These are phyloP conservation scores for Pseudorhombus dupliciocellatus DNA, from an alignment of 2,113 vertebrate genomes.

Conservation along the genomic window DNA sequence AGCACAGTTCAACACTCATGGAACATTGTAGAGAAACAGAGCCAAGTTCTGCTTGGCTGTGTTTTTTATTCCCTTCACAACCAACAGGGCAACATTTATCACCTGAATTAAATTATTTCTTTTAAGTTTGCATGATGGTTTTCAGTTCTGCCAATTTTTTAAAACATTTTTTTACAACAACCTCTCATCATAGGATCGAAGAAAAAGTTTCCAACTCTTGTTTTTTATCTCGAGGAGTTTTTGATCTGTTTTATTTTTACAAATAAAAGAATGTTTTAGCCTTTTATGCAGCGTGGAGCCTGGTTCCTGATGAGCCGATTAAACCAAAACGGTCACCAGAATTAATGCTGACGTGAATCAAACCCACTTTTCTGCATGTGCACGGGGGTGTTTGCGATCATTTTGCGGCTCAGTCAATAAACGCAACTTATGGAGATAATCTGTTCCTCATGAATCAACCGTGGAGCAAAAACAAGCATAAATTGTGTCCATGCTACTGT, in stretches of 20 bases:
- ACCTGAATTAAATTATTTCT: slow-evolving; percentile 41
- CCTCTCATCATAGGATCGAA: not conserved
- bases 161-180: not conserved
- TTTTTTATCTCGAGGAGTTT: slow-evolving; percentile 8
- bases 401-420: not conserved
- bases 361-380: slow-evolving; percentile 8
- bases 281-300: not conserved
- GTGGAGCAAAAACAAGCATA: slow-evolving; percentile 44
- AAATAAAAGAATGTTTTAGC: not conserved
- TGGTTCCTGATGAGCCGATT: not conserved
- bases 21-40: slow-evolving; percentile 46
- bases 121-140: not conserved
- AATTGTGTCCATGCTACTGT: slow-evolving; percentile 32
- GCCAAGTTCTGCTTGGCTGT: slow-evolving; percentile 56
- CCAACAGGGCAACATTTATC: slow-evolving; percentile 60
- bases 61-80: slow-evolving; percentile 60
- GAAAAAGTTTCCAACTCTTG: slow-evolving; percentile 19
- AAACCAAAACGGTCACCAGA: not conserved
- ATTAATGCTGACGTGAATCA: not conserved
- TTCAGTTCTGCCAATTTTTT: slow-evolving; percentile 3
- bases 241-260: not conserved
- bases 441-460: slow-evolving; percentile 24
- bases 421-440: slow-evolving; percentile 13
- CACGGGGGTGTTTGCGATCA: not conserved
- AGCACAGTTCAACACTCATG: slow-evolving; percentile 62